phyloP scores from a whole-genome alignment of 2,113 vertebrate genomes.

The Nipponia nippon region DNA sequence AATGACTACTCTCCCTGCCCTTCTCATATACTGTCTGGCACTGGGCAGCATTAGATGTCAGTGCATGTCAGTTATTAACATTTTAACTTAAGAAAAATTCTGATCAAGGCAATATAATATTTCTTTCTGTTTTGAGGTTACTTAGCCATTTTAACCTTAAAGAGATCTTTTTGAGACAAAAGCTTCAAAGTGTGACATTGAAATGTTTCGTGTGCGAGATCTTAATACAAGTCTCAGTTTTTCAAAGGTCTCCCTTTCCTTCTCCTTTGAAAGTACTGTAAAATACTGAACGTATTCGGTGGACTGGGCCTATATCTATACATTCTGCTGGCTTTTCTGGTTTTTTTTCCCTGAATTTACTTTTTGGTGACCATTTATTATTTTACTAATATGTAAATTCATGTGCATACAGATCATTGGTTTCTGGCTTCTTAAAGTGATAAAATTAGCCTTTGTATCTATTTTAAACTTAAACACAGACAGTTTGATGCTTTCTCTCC shows the following conservation, averaged over 20 bases:
- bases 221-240: not conserved
- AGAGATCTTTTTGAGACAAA: not conserved
- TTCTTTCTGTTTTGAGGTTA: not conserved
- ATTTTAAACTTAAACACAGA: not conserved
- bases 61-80: not conserved
- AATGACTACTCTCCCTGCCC: not conserved
- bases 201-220: not conserved
- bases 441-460: not conserved
- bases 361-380: not conserved
- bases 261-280: not conserved
- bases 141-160: not conserved
- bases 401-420: not conserved
- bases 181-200: not conserved
- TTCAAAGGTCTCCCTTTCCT: not conserved
- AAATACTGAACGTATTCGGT: not conserved
- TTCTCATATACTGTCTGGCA: not conserved
- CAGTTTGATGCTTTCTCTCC: not conserved
- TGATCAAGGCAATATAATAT: not conserved
- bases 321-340: not conserved
- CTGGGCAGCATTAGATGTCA: not conserved
- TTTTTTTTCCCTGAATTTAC: not conserved
- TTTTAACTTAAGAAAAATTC: not conserved
- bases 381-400: not conserved
- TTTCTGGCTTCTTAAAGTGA: not conserved
- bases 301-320: not conserved